Base-by-base conservation (phyloP, 2,888 invertebrate species). In the Drosophila rubida region DNA sequence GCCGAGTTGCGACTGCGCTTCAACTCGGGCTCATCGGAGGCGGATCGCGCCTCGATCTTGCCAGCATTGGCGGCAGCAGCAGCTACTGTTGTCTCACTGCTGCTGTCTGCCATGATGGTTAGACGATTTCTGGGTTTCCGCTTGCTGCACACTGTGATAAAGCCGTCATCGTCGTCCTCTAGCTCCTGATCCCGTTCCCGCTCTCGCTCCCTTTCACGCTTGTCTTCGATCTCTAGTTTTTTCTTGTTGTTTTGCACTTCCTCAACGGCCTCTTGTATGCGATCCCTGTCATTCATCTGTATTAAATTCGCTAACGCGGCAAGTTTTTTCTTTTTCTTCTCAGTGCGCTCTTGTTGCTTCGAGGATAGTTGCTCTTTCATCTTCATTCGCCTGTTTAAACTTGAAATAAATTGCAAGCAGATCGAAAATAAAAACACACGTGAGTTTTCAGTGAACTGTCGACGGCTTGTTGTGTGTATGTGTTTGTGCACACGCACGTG, bases 281-380 rank as follows among this genome's bases (percentile, higher is more conserved):
- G 92, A 82, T 94, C 94, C 69, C 92, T 92, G 79, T 94, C 94
- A 87, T 95, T 95, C 55, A 94, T 91, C 90, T 94, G 93, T 35
- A 94, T 92, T 50, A 95, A 91, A 87, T 94, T 93, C 8, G 94
- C 92, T 66, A 94, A 91, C 1, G 95, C 95, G 4, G 93, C 93
- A 88, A 94, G 92, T 91, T 95, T 95, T 87, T 93, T 94, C 87
- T 93, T 93, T 86, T 94, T 95, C 70, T 93, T 94, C 81, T 94
- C 94, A 63, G 93, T 91, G 66, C 94, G 93, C 78, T 92, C 91
- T 62, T 92, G 90, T 81, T 93, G 92, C 87, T 94, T 94, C 27
- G 92, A 80, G 32, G 92, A 92, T n/a, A 69, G 54, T 58, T 84
- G 82, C 6, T 84, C 82, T 54, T 84, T 84, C 74, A 85, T 82